Base-by-base conservation (phyloP, 1,140 invertebrate genomes). In the Temnothorax nylanderi region DNA sequence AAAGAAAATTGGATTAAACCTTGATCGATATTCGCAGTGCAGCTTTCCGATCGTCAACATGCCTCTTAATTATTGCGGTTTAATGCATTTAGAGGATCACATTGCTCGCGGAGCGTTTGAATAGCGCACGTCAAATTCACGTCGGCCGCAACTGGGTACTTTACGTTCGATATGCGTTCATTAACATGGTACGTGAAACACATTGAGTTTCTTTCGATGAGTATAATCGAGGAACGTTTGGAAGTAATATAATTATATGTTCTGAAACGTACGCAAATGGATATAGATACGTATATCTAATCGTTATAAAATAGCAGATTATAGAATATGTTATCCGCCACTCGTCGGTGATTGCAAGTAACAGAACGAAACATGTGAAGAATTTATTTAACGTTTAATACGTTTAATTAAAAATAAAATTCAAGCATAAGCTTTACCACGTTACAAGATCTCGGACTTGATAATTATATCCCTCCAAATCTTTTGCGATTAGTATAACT, bases 91-190 rank as follows among this genome's bases (percentile, higher is more conserved):
- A 81, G 69, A 64, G 18, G n/a, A 71, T 81, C 11, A 21, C 10
- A 72, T 56, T 56, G 10, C 49, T 67, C 34, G 49, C 34, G 6
- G n/a, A 54, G 64, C 37, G 26, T 34, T 54, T 81, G 34, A 71
- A 81, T 71, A 81, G 49, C 21, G 0, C 16, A 72, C 47, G 62
- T 81, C 67, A 72, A 81, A 81, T 81, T 81, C 65, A 81, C 10
- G 37, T 81, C 78, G 21, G n/a, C 10, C n/a, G 21, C 78, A 56
- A 65, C 7, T 64, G 41, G 21, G 47, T 56, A 34, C 49, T 56
- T 44, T n/a, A 56, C 16, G 26, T 65, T 78, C 44, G 8, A 81
- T 54, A 34, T 54, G 13, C n/a, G 10, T 56, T 81, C 76, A 54
- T 80, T 80, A 51, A 37, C 18, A 62, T 47, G 47, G n/a, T 54